Base-by-base conservation (phyloP, 1,140 invertebrate species). In the Zophobas morio region DNA sequence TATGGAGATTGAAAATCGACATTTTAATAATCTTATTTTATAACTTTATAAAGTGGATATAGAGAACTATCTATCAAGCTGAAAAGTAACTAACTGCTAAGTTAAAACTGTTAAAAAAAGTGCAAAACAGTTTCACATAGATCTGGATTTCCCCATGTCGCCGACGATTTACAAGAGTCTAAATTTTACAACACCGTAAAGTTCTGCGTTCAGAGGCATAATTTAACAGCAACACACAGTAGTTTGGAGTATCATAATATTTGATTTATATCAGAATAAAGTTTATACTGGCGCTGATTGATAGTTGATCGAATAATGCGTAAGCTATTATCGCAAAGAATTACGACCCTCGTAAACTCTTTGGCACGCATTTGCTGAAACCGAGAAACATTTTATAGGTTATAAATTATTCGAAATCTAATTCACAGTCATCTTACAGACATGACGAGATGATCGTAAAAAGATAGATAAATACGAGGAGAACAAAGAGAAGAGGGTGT, bases 401-500 rank as follows among this genome's bases (percentile, higher is more conserved):
- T 70, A 80, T 80, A 80, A 80, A 77, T 77, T 75, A 80, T 77
- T 76, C 75, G 70, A 60, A 78, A 80, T 80, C 72, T 74, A 80
- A 80, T 75, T 80, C 73, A 54, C 72, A 78, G 66, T 78, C 79
- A 78, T 80, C 76, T 78, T 71, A 73, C 60, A 46, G 76, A 63
- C 53, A 72, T 71, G 71, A 76, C 70, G 66, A 79, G 74, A 79
- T 76, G 74, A 76, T 78, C 75, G 75, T 74, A 76, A 77, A 78
- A 54, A 54, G 51, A 42, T 47, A 74, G 76, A 79, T 77, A 78
- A 77, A 78, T 75, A 78, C 75, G 73, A 72, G 47, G 74, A 75
- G 57, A 78, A 73, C 54, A 80, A 77, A 80, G 76, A 77, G 72
- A 56, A 75, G 78, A 79, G 78, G 76, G 79, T 80, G 79, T 80